Evolutionary conservation across 92 coral and sea anemone genomes (phyloP), one percentile per base, ranked within the genome.

Genomic region (Heteractis magnifica): DNA sequence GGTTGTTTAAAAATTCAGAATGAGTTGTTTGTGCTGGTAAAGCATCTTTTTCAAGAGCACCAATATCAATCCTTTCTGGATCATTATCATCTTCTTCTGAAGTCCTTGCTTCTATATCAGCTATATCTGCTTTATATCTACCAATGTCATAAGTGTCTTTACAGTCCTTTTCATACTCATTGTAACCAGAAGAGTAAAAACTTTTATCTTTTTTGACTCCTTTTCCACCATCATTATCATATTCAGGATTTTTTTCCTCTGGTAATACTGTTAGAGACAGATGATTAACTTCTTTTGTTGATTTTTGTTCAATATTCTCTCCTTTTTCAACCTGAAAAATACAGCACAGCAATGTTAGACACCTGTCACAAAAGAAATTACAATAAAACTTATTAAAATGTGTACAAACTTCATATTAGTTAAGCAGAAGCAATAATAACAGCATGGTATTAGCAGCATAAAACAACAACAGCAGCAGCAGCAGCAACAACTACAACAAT

Each of bases 1-100:
- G 23, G 6, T n/a, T n/a, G n/a, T n/a, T n/a, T n/a, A n/a, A n/a
- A n/a, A n/a, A 78, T 13, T 72, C 87, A 13, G 83, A 72, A 10
- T 18, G 49, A 4, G 73, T 20, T 20, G 73, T 68, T 13, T 51
- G 15, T 0, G 73, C 12, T 4, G 73, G 23, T 26, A 68, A 20
- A 75, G 87, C 77, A 64, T 86, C 89, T 16, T 52, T 20, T 79
- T 60, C 73, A 65, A 65, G 51, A 8, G 51, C 56, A 15, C 44
- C 56, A 15, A 58, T 49, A 4, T 70, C 68, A 23, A 68, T 68
- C 9, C 13, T 53, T 8, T 68, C 73, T 68, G 23, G 6, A 2
- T 62, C 70, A 0, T 62, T 48, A 20, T 23, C 49, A 0, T 62
- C 73, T 68, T 68, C 49, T 23, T 0, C 1, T 21, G 73, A 68